Evolutionary conservation across 2,797 vertebrate genomes (phyloP).

Genomic region (Gymnocypris eckloni): DNA sequence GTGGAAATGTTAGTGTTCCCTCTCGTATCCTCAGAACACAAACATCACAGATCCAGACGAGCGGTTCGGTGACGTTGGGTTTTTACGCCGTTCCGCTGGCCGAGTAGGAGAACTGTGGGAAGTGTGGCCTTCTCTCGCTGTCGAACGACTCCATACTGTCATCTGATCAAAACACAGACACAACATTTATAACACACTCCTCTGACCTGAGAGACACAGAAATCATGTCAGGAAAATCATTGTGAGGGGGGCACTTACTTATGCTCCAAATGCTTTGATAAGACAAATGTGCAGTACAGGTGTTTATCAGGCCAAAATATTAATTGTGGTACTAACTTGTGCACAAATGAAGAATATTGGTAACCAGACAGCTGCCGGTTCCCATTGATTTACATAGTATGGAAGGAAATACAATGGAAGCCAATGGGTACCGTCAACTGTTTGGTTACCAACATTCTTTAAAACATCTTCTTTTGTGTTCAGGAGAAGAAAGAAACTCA

Average conservation of each 20-base stretch:
- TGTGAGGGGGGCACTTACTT: neutral
- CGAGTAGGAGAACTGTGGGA: constrained; percentile 97
- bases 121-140: constrained; percentile 95
- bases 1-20: constrained; percentile 75
- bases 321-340: neutral
- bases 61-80: constrained; percentile 27
- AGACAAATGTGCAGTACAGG: neutral
- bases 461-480: neutral
- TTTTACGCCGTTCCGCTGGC: constrained; percentile 93
- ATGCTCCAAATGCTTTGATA: neutral
- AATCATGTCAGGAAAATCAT: neutral
- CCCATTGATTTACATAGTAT: neutral
- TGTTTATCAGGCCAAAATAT: neutral
- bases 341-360: neutral
- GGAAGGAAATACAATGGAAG: neutral
- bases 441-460: neutral
- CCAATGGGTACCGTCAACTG: neutral
- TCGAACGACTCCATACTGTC: constrained; percentile 95
- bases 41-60: constrained; percentile 57
- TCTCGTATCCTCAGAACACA: constrained; percentile 56
- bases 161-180: constrained; percentile 72
- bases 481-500: neutral
- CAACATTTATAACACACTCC: neutral
- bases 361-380: neutral
- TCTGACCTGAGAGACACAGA: neutral